Conservation (phyloP, 2,113 vertebrate genomes). For the Leptosomus discolor region DNA sequence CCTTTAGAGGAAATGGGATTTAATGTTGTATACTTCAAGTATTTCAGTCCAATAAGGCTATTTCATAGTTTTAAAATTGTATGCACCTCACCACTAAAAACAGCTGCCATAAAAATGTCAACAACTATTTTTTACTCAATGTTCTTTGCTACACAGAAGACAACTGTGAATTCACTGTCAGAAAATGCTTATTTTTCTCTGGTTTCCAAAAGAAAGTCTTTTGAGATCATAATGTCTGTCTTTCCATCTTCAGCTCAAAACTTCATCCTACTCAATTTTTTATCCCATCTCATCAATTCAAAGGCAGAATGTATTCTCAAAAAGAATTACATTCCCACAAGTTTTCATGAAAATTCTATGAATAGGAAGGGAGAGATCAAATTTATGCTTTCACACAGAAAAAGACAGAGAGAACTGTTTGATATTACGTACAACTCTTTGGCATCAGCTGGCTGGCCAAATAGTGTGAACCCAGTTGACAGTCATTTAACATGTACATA, state of each 20-base stretch:
- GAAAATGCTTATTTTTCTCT: not conserved
- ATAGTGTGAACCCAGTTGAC: not conserved
- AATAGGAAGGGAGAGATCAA: not conserved
- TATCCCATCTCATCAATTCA: not conserved
- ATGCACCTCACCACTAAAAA: not conserved
- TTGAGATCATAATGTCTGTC: not conserved
- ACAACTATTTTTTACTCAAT: not conserved
- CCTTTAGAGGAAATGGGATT: not conserved
- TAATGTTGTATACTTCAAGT: not conserved
- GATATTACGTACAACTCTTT: not conserved
- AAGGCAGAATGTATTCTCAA: not conserved
- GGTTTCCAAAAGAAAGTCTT: not conserved
- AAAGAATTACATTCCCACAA: not conserved
- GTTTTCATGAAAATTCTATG: not conserved
- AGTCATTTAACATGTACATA: not conserved
- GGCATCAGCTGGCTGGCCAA: not conserved
- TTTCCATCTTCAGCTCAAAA: not conserved
- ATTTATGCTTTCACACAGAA: not conserved
- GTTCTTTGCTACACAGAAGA: not conserved
- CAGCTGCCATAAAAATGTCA: not conserved
- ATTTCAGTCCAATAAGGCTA: not conserved
- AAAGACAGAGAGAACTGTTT: not conserved
- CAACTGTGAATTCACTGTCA: not conserved
- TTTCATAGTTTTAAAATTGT: not conserved
- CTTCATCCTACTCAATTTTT: not conserved